Evolutionary conservation across 2,797 vertebrate species (phyloP).

Genomic region (Sebastes oblongus): DNA sequence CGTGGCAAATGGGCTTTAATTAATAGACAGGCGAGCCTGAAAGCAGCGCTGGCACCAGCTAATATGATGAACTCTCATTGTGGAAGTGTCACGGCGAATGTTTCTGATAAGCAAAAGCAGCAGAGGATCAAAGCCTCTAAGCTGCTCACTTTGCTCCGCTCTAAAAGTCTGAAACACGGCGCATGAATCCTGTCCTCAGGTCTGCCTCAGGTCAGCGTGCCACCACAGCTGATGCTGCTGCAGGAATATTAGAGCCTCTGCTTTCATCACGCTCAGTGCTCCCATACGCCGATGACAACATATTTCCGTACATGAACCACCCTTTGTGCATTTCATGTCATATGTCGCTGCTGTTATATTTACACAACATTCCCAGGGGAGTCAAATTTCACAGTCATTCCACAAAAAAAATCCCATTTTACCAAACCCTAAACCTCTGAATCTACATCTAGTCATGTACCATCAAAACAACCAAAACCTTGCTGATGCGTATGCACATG

Average conservation of each 20-base stretch:
- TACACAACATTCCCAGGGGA: neutral
- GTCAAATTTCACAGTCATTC: neutral
- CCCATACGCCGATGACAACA: neutral
- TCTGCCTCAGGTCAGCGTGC: neutral
- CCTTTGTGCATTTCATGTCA: neutral
- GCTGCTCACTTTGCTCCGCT: constrained; percentile 78
- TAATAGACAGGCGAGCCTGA: constrained; percentile 25
- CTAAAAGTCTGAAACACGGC: neutral
- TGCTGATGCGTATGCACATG: neutral
- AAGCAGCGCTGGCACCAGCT: constrained; percentile 80
- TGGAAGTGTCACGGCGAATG: constrained; percentile 86
- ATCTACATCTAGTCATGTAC: neutral
- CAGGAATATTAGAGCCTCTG: neutral
- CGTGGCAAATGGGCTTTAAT: constrained; percentile 19
- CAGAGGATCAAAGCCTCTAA: constrained; percentile 85
- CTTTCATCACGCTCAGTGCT: neutral
- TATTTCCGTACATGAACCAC: neutral
- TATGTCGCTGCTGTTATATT: neutral
- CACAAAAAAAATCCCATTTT: neutral
- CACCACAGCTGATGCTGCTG: neutral
- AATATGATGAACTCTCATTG: constrained; percentile 86
- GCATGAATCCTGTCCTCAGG: neutral
- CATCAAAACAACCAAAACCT: neutral
- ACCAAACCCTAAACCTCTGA: neutral
- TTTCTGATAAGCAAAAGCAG: constrained; percentile 86